Conservation (phyloP, 2,797 vertebrate species). For the Galaxias olidus region DNA sequence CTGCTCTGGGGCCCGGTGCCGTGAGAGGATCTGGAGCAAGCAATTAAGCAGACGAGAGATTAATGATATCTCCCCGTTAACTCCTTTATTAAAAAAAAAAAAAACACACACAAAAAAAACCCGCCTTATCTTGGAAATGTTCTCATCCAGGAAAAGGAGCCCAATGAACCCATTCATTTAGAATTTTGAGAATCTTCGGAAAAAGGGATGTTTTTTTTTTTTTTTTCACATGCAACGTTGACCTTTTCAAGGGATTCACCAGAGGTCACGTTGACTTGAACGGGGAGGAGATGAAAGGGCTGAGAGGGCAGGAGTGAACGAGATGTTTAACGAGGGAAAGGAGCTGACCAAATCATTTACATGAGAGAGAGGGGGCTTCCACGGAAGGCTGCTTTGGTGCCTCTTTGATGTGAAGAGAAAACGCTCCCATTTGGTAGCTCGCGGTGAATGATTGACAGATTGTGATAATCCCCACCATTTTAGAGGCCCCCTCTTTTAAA, state of each 20-base stretch:
- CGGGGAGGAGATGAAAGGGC: neutral
- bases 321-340: constrained; percentile 15
- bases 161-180: too few species aligned
- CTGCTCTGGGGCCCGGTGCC: too few species aligned
- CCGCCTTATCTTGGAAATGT: neutral
- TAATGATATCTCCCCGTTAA: neutral
- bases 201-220: neutral
- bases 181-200: too few species aligned
- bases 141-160: too few species aligned
- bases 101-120: too few species aligned
- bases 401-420: constrained; percentile 54
- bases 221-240: constrained; percentile 7
- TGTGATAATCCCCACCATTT: constrained; percentile 51
- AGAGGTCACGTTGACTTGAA: constrained; percentile 10
- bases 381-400: neutral
- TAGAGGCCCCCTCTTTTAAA: constrained; percentile 42
- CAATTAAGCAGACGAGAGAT: constrained; percentile 17
- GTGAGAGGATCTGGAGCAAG: neutral
- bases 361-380: neutral
- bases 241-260: constrained; percentile 1
- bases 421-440: constrained; percentile 35
- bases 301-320: constrained; percentile 9
- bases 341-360: constrained; percentile 32
- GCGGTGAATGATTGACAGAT: constrained; percentile 54
- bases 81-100: neutral